Evolutionary conservation across 1,140 invertebrate species (phyloP), one percentile per base, ranked within the genome.

Genomic region (Ceratosolen fusciceps): DNA sequence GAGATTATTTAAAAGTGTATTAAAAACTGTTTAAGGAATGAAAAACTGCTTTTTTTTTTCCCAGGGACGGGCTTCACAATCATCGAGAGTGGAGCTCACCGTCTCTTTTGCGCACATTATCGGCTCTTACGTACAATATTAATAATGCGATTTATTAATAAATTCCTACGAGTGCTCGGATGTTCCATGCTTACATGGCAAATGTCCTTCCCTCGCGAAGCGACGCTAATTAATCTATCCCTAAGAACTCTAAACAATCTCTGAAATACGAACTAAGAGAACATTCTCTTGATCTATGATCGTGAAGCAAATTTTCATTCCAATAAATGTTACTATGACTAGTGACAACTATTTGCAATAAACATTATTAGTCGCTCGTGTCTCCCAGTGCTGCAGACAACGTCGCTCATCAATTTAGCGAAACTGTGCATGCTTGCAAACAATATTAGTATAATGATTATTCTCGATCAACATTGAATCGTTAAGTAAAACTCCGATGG

Each of bases 11-110:
- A n/a, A n/a, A n/a, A n/a, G n/a, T n/a, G n/a, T n/a, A n/a, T n/a
- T n/a, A n/a, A 24, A 37, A 26, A 26, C 24, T 47, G 1, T 34
- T 71, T 71, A 34, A 29, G 68, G 47, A 71, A 71, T 71, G 68
- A 71, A 71, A 71, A 71, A 24, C 39, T 71, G 47, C 39, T 71
- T 52, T n/a, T n/a, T n/a, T n/a, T n/a, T n/a, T n/a, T n/a, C n/a
- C n/a, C n/a, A n/a, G n/a, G n/a, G n/a, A n/a, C n/a, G n/a, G n/a
- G n/a, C n/a, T n/a, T n/a, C n/a, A n/a, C n/a, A n/a, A n/a, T n/a
- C n/a, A n/a, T n/a, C n/a, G n/a, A n/a, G n/a, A n/a, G n/a, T n/a
- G n/a, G n/a, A n/a, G n/a, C n/a, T n/a, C n/a, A n/a, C n/a, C n/a
- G 1, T 37, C 21, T 37, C 29, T 37, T 31, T 26, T n/a, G 21